Conservation (phyloP, 1,140 invertebrate species). For the Hesperophylax magnus region DNA sequence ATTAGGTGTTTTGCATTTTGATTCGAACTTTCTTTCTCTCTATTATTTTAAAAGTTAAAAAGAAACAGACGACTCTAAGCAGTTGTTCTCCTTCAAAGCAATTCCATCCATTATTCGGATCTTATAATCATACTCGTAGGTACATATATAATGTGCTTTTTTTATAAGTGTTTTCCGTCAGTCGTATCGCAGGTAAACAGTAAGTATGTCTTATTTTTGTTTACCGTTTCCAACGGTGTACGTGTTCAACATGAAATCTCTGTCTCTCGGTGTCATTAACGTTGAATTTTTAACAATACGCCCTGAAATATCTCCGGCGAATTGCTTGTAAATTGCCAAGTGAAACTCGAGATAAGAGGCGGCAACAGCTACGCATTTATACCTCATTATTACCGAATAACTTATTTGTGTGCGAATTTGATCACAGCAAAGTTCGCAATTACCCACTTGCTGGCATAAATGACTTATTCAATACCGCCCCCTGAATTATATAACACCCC, state of each 20-base stretch:
- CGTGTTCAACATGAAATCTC: background rate
- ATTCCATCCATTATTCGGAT: too few relatives aligned
- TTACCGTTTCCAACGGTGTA: background rate
- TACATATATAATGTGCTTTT: too few relatives aligned
- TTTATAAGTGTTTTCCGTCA: too few relatives aligned
- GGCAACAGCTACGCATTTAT: constrained; percentile 29
- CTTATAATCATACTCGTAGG: too few relatives aligned
- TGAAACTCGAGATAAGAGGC: constrained; percentile 6
- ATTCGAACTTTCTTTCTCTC: too few relatives aligned
- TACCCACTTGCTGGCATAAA: constrained; percentile 14
- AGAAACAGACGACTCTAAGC: too few relatives aligned
- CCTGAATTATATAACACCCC: background rate
- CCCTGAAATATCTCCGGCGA: constrained; percentile 1
- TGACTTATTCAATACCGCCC: constrained; percentile 18
- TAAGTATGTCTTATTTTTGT: background rate
- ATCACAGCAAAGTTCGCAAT: constrained; percentile 24
- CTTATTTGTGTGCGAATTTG: constrained; percentile 32
- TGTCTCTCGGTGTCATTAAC: constrained; percentile 2
- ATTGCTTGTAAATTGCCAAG: background rate
- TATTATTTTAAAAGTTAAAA: too few relatives aligned
- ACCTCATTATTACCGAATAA: constrained; percentile 32
- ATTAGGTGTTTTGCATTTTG: too few relatives aligned
- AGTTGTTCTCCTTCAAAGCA: too few relatives aligned
- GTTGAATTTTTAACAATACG: constrained; percentile 11
- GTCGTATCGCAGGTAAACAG: too few relatives aligned